A percentile compares a stretch with the other conserved stretches of the same genome.
Conservation (phyloP, 2,113 vertebrate genomes). For the Pseudorasbora parva region DNA sequence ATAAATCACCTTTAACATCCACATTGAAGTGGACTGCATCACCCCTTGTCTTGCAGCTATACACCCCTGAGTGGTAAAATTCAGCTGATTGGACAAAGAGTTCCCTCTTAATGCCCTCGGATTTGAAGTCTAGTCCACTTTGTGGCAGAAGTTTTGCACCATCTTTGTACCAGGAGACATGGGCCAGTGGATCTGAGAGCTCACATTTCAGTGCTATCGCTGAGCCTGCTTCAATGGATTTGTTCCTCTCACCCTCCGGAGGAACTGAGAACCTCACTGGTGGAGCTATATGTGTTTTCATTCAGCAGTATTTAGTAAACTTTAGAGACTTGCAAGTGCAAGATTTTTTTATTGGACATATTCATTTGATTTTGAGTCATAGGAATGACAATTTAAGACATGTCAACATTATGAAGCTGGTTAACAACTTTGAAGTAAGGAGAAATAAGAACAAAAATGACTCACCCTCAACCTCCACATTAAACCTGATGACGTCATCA, state of each 20-base stretch:
- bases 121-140: constrained; percentile 69
- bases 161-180: constrained; percentile 80
- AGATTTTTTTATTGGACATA: neutral
- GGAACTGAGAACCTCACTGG: constrained; percentile 77
- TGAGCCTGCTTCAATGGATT: constrained; percentile 66
- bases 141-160: constrained; percentile 73
- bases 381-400: neutral
- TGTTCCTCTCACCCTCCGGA: constrained; percentile 74
- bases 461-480: constrained; percentile 82
- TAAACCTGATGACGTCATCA: constrained; percentile 81
- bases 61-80: constrained; percentile 76
- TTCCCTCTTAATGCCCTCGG: constrained; percentile 64
- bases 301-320: constrained; percentile 40
- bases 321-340: constrained; percentile 37
- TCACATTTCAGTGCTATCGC: constrained; percentile 76
- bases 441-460: constrained; percentile 41
- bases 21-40: constrained; percentile 76
- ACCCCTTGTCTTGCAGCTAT: constrained; percentile 79
- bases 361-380: neutral
- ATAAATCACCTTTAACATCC: constrained; percentile 79
- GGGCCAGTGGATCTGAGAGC: constrained; percentile 74
- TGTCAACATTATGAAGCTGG: neutral
- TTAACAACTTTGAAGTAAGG: neutral
- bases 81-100: constrained; percentile 73
- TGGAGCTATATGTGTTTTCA: constrained; percentile 75